These are phyloP conservation scores for Lampropteryx suffumata DNA, from an alignment of 2,888 invertebrate genomes.

Conservation along the genomic window DNA sequence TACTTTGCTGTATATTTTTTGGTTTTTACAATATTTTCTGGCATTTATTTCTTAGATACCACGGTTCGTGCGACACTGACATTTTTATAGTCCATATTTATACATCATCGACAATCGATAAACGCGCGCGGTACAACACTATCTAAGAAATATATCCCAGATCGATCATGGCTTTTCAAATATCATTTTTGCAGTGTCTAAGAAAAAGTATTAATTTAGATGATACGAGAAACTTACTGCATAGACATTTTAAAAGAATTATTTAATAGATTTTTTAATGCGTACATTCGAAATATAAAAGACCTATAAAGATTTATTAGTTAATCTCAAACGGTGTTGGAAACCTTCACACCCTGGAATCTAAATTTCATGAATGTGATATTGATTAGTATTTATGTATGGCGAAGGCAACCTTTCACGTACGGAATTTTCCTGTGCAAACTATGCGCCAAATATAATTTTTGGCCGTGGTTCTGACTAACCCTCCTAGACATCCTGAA, in stretches of 20 bases:
- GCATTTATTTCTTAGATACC: constrained; percentile 16
- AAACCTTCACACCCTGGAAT: too few relatives aligned
- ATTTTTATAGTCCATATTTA: too few relatives aligned
- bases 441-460: too few relatives aligned
- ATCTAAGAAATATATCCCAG: constrained; percentile 25
- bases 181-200: constrained; percentile 50
- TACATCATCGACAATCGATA: constrained; percentile 10
- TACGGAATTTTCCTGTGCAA: too few relatives aligned
- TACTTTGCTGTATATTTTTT: constrained; percentile 30
- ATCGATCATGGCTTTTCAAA: constrained; percentile 3
- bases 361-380: too few relatives aligned
- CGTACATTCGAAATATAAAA: background rate
- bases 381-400: too few relatives aligned
- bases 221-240: constrained; percentile 44
- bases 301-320: background rate
- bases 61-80: too few relatives aligned
- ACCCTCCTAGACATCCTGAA: too few relatives aligned
- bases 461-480: too few relatives aligned
- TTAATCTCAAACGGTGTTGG: too few relatives aligned
- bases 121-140: constrained; percentile 7
- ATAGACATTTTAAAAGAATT: constrained; percentile 36
- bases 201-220: constrained; percentile 65
- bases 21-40: constrained; percentile 15
- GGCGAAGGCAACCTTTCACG: too few relatives aligned
- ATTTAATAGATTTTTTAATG: constrained; percentile 28